Percentiles rank a stretch among this genome's conserved stretches.
phyloP scores from a whole-genome alignment of 1,140 invertebrate species.

The Aplysia californica region DNA sequence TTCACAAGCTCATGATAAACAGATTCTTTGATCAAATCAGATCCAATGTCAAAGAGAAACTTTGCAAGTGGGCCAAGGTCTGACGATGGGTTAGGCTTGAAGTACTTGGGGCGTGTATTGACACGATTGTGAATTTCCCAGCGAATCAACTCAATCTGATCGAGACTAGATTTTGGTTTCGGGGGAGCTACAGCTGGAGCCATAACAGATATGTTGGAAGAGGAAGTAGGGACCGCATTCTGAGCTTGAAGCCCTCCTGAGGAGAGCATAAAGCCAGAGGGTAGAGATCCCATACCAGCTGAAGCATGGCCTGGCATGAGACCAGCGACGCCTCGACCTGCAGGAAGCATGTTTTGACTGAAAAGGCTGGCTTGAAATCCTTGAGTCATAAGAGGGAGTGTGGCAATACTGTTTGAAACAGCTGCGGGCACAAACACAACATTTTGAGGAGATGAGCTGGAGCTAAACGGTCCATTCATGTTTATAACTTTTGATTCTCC shows the following conservation, averaged over 20 bases:
- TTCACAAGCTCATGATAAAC: slow-evolving; percentile 91
- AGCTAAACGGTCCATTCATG: slow-evolving; percentile 53
- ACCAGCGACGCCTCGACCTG: not conserved
- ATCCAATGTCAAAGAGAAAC: slow-evolving; percentile 92
- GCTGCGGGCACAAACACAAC: not conserved
- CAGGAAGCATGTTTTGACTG: not conserved
- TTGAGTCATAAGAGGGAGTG: not conserved
- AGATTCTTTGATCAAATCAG: slow-evolving; percentile 91
- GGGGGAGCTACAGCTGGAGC: slow-evolving; percentile 73
- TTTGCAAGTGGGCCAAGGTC: slow-evolving; percentile 80
- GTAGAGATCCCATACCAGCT: not conserved
- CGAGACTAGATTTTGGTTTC: slow-evolving; percentile 70
- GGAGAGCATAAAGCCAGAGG: not conserved
- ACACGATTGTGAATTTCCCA: slow-evolving; percentile 51
- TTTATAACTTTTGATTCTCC: slow-evolving; percentile 13
- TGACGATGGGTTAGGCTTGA: slow-evolving; percentile 46
- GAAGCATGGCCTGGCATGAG: not conserved
- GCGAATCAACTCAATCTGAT: slow-evolving; percentile 49
- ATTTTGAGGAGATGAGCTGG: slow-evolving; percentile 16
- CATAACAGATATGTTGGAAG: not conserved
- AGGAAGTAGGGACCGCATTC: no score
- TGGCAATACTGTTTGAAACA: not conserved
- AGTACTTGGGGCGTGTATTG: slow-evolving; percentile 50
- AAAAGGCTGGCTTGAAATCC: not conserved
- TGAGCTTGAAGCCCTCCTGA: no score